Evolutionary conservation across 2,888 invertebrate genomes (phyloP).

Genomic region (Conops quadrifasciatus): DNA sequence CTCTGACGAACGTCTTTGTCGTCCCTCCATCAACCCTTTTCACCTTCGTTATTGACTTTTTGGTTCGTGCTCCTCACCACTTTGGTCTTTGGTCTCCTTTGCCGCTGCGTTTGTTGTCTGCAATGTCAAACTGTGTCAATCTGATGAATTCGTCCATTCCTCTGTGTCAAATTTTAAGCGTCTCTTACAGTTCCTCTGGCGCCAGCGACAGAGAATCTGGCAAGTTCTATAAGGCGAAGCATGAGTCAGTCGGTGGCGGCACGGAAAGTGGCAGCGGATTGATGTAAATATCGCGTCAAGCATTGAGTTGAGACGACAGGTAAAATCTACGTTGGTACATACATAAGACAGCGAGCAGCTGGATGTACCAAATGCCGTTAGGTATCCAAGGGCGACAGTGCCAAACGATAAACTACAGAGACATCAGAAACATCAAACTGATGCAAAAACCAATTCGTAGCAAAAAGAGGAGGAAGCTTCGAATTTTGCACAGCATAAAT

Average conservation of each 20-base stretch:
- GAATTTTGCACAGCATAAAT: constrained; percentile 16
- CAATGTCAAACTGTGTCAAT: constrained; percentile 15
- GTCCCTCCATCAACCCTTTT: too few relatives aligned
- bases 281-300: not conserved
- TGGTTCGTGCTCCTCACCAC: too few relatives aligned
- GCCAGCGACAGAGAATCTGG: not conserved
- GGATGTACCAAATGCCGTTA: not conserved
- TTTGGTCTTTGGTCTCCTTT: not conserved
- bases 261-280: not conserved
- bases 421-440: constrained; percentile 3
- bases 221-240: not conserved
- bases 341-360: not conserved
- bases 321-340: not conserved
- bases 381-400: too few relatives aligned
- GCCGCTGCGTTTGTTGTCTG: not conserved
- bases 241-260: not conserved
- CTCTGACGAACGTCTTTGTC: too few relatives aligned
- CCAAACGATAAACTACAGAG: not conserved
- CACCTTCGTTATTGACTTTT: too few relatives aligned
- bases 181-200: not conserved
- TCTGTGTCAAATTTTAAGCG: not conserved
- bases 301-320: not conserved
- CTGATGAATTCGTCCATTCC: constrained; percentile 32
- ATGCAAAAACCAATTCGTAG: constrained; percentile 16
- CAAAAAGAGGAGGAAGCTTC: constrained; percentile 12